A percentile compares a stretch with the other conserved stretches of the same genome.
These are phyloP conservation scores for Notolepis coatsorum DNA, from an alignment of 2,797 vertebrate genomes.

Conservation along the genomic window DNA sequence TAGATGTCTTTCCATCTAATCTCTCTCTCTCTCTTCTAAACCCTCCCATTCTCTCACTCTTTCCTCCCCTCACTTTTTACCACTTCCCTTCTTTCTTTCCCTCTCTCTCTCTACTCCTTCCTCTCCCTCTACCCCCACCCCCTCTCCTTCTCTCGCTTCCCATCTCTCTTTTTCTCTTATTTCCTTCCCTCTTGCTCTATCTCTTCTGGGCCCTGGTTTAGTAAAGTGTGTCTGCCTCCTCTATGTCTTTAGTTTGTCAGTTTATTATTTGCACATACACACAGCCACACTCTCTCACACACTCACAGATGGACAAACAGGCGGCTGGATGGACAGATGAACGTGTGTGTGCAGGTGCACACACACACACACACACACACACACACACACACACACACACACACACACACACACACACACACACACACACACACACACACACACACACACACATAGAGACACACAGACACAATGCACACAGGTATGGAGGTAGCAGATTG, in stretches of 20 bases:
- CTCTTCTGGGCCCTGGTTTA: too few relatives aligned
- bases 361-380: constrained; percentile 14
- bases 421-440: constrained; percentile 1
- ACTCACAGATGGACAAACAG: too few relatives aligned
- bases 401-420: constrained; percentile 6
- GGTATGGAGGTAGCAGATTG: neutral
- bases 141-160: too few relatives aligned
- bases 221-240: too few relatives aligned
- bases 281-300: too few relatives aligned
- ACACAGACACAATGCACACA: neutral
- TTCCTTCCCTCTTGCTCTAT: too few relatives aligned
- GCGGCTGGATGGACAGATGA: constrained; percentile 17
- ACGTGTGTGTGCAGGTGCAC: neutral
- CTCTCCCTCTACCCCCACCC: too few relatives aligned
- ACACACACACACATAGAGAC: neutral
- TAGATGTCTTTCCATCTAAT: too few relatives aligned
- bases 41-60: constrained; percentile 41
- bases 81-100: neutral
- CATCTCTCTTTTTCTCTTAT: too few relatives aligned
- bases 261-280: too few relatives aligned
- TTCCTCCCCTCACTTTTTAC: constrained; percentile 16
- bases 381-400: constrained; percentile 8
- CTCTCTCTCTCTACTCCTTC: constrained; percentile 1
- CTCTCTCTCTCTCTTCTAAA: constrained; percentile 6
- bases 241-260: too few relatives aligned